These are phyloP conservation scores for Phragmatobia fuliginosa DNA, from an alignment of 2,888 invertebrate genomes.

Conservation along the genomic window DNA sequence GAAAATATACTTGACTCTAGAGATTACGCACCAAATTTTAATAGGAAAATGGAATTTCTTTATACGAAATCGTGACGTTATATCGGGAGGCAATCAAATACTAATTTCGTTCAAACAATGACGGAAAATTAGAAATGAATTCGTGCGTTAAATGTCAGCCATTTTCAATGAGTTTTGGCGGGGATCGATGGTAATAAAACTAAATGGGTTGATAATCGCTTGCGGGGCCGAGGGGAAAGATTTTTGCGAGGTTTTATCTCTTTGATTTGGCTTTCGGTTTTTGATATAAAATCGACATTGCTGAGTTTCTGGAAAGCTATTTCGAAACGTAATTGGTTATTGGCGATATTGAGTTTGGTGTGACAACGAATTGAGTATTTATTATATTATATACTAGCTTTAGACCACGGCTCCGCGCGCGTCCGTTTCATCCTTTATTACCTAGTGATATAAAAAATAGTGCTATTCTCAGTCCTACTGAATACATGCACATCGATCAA, in stretches of 20 bases:
- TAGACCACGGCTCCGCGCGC: no score
- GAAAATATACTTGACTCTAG: constrained; percentile 6
- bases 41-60: constrained; percentile 19
- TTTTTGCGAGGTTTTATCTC: constrained; percentile 48
- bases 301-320: constrained; percentile 52
- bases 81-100: constrained; percentile 70
- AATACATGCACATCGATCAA: no score
- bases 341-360: constrained; percentile 44
- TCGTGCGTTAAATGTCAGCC: constrained; percentile 72
- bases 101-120: constrained; percentile 76
- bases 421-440: no score
- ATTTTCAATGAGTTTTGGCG: constrained; percentile 54
- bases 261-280: constrained; percentile 42
- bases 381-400: neutral
- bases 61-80: constrained; percentile 18
- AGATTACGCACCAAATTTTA: constrained; percentile 22
- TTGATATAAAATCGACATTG: constrained; percentile 55
- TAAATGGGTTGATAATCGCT: constrained; percentile 60
- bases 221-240: constrained; percentile 41
- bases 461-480: no score
- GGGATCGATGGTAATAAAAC: constrained; percentile 59
- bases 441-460: no score
- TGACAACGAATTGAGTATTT: constrained; percentile 33
- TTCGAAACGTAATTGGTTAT: constrained; percentile 49
- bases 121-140: constrained; percentile 77